phyloP scores from a whole-genome alignment of 2,797 vertebrate species.

The Sebastiscus tertius region DNA sequence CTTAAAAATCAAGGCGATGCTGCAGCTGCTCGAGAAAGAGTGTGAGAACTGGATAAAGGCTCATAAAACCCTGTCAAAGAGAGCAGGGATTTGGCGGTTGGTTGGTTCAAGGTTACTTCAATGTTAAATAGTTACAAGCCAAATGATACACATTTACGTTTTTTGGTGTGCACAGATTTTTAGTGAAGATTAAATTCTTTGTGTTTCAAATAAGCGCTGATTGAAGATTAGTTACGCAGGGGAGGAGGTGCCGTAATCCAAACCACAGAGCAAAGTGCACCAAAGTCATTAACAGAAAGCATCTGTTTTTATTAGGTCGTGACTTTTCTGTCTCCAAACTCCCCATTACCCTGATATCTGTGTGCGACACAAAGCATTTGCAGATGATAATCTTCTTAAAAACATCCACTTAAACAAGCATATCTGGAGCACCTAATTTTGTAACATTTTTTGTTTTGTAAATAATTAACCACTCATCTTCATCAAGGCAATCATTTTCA shows the following conservation, averaged over 20 bases:
- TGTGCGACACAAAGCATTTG: constrained; percentile 25
- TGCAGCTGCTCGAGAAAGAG: not conserved
- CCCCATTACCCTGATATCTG: constrained; percentile 9
- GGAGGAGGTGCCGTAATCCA: not conserved
- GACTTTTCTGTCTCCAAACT: not conserved
- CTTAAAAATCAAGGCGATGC: not conserved
- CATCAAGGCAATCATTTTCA: constrained; percentile 48
- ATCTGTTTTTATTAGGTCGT: constrained; percentile 26
- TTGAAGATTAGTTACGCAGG: constrained; percentile 18
- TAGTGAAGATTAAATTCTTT: constrained; percentile 10
- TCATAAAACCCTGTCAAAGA: not conserved
- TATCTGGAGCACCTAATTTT: constrained; percentile 58
- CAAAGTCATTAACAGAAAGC: constrained; percentile 13
- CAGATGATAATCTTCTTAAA: constrained; percentile 55
- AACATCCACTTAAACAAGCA: constrained; percentile 47
- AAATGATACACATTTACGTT: constrained; percentile 12
- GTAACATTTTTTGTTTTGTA: constrained; percentile 46
- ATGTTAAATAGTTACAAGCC: constrained; percentile 10
- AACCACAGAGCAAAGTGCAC: not conserved
- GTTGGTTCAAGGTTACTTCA: constrained; percentile 22
- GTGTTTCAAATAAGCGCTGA: constrained; percentile 21
- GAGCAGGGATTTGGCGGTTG: not conserved
- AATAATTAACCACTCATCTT: constrained; percentile 60
- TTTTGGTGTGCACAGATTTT: constrained; percentile 9
- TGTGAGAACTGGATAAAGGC: not conserved